A percentile compares a stretch with the other conserved stretches of the same genome.
Conservation (phyloP, 2,888 invertebrate species). For the Drosophila merina region DNA sequence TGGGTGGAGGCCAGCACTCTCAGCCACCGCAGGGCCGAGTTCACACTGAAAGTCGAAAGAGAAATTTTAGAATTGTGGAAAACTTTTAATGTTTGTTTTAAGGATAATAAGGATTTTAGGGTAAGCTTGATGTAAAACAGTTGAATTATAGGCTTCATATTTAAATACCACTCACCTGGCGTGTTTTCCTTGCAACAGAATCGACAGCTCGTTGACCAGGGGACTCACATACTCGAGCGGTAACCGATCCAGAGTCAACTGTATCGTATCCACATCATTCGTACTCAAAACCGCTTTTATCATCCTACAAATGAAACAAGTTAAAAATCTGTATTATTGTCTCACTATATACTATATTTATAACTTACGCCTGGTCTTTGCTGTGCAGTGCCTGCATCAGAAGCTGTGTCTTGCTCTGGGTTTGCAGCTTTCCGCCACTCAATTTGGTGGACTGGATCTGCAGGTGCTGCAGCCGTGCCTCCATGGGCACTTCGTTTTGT, state of each 20-base stretch:
- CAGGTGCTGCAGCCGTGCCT: slow-evolving; percentile 92
- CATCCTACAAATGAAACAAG: slow-evolving; percentile 84
- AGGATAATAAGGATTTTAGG: neutral
- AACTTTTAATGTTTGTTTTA: neutral
- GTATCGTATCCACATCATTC: slow-evolving; percentile 88
- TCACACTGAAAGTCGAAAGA: slow-evolving; percentile 70
- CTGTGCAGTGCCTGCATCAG: slow-evolving; percentile 94
- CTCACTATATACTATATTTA: neutral
- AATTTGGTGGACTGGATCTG: slow-evolving; percentile 85
- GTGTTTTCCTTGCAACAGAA: slow-evolving; percentile 87
- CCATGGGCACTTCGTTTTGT: slow-evolving; percentile 87
- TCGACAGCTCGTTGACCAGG: slow-evolving; percentile 89
- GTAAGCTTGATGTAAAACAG: no score
- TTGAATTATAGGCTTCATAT: no score
- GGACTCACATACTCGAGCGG: slow-evolving; percentile 90
- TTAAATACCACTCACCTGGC: slow-evolving; percentile 86
- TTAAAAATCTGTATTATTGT: neutral
- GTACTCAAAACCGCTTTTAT: slow-evolving; percentile 89
- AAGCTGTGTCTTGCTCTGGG: slow-evolving; percentile 91
- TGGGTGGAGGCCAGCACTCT: slow-evolving; percentile 80
- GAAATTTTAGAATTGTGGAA: neutral
- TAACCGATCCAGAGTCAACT: slow-evolving; percentile 89
- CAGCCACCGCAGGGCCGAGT: slow-evolving; percentile 81
- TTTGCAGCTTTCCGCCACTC: slow-evolving; percentile 83
- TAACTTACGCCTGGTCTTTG: slow-evolving; percentile 87